Base-by-base conservation (phyloP, 2,797 vertebrate species). In the Myotis myotis region DNA sequence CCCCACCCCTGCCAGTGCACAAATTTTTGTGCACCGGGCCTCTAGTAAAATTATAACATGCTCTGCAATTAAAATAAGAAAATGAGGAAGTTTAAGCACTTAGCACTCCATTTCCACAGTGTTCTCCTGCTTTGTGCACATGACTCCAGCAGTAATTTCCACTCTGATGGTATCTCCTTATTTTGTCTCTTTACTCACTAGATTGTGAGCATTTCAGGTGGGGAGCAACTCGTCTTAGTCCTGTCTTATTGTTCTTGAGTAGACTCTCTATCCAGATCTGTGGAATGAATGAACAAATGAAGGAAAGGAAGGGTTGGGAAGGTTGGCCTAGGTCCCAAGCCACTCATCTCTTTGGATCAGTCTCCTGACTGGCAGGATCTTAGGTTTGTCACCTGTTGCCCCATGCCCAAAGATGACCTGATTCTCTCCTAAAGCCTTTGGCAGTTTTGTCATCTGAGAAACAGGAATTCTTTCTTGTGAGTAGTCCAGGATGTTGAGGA, bases 351-450 rank as follows among this genome's bases (percentile, higher is more conserved):
- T 47, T 55, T 89, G 60, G 72, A 53, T 75, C 78, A 64, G 47
- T 33, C 19, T 15, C 25, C 30, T 90, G 57, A 89, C 28, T 28
- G 13, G 60, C 7, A 71, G 47, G 23, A 44, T 82, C 49, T 74
- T 53, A 38, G 30, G 76, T 28, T 25, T 68, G 28, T 4, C 28
- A 17, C 30, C 15, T 84, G 12, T 9, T 30, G 17, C 44, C 15
- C 30, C 12, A 9, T 25, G 22, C 44, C 30, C 44, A 71, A 25
- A 20, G 20, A 33, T 38, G 3, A 36, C n/a, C 36, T 6, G 33
- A 60, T 72, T n/a, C 15, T 79, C 41, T 87, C 62, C 76, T 19
- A 89, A 86, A 89, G 75, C 47, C 41, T 78, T 38, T 51, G 30
- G 36, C 47, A 55, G 72, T 36, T 60, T 75, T 64, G 66, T 49